phyloP scores from a whole-genome alignment of 2,113 vertebrate species.

The Speoplatyrhinus poulsoni region DNA sequence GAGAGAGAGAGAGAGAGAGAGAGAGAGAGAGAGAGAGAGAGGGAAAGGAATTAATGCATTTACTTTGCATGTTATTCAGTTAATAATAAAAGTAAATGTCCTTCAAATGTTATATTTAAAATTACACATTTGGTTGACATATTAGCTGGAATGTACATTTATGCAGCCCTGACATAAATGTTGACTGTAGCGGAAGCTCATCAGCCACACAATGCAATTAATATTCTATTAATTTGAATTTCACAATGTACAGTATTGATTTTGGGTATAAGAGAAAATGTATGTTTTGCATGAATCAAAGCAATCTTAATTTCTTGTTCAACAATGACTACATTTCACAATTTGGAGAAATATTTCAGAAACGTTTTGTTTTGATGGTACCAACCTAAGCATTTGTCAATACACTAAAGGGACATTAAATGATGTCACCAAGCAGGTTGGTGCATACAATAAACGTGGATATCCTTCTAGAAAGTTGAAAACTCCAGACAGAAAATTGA shows the following conservation, averaged over 20 bases:
- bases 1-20: no score
- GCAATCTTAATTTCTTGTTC: neutral
- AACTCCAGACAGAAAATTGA: constrained; percentile 20
- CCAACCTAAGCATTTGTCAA: neutral
- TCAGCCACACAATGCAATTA: constrained; percentile 2
- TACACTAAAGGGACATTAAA: constrained; percentile 18
- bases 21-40: no score
- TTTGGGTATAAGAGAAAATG: neutral
- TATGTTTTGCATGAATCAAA: neutral
- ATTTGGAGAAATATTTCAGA: neutral
- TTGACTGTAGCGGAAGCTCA: constrained; percentile 6
- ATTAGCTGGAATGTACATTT: neutral
- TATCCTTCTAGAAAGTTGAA: neutral
- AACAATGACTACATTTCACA: neutral
- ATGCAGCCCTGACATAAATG: neutral
- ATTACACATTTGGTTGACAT: neutral
- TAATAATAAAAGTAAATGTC: no score
- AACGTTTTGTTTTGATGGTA: neutral
- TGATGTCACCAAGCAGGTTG: no score
- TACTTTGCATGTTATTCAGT: constrained; percentile 3
- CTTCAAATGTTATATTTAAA: neutral
- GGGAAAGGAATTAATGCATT: neutral
- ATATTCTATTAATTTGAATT: neutral
- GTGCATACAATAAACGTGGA: no score
- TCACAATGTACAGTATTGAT: no score